Percentiles rank a stretch among this genome's conserved stretches.
Evolutionary conservation across 2,113 vertebrate genomes (phyloP).

Genomic region (Calyptomena viridis): DNA sequence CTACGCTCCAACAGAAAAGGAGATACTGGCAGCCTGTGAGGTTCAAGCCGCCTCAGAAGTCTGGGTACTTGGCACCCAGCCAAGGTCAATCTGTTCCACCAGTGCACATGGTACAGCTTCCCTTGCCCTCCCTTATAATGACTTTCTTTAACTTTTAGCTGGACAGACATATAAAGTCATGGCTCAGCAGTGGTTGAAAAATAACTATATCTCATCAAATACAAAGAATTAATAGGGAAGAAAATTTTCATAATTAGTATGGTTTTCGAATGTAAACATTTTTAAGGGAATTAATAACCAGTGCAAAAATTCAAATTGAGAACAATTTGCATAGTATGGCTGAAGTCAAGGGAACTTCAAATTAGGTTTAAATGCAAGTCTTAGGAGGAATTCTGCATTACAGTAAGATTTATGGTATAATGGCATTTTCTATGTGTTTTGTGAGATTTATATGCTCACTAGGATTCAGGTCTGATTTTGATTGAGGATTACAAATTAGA

Average conservation of each 20-base stretch:
- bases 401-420: neutral
- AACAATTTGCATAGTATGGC: neutral
- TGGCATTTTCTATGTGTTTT: neutral
- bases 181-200: neutral
- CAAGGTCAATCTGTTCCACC: too few species aligned
- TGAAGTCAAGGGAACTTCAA: neutral
- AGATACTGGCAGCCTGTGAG: too few species aligned
- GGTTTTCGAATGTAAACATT: neutral
- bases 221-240: neutral
- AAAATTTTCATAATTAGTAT: neutral
- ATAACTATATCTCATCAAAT: neutral
- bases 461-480: neutral
- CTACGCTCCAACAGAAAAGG: too few species aligned
- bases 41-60: too few species aligned
- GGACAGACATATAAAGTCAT: neutral
- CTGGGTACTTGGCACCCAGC: too few species aligned
- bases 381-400: neutral
- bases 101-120: neutral
- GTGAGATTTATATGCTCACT: neutral
- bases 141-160: neutral
- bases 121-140: neutral
- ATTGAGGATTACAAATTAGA: neutral
- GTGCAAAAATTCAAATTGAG: neutral
- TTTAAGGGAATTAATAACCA: neutral
- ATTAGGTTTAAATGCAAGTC: neutral